Base-by-base conservation (phyloP, 2,797 vertebrate genomes). In the Micropoecilia bifurca region DNA sequence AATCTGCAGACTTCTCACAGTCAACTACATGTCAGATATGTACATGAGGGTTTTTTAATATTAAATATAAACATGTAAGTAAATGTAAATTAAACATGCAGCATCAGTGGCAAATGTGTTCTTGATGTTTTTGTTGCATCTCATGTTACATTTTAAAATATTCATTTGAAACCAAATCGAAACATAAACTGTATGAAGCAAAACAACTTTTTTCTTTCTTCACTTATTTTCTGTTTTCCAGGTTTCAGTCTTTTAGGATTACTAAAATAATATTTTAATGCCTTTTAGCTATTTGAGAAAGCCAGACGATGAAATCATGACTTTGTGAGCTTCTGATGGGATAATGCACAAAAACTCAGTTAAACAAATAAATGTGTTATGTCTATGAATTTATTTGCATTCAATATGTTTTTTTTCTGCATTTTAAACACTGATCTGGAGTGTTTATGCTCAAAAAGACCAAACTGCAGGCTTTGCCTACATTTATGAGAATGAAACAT, bases 1-100 rank as follows among this genome's bases (percentile, higher is more conserved):
- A 47, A 71, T 14, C 25, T 2, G 47, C 46, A 43, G n/a, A 74
- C 16, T 55, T 78, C 53, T 59, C 45, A 55, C 59, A 28, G 25
- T 61, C 18, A 73, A n/a, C 57, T 18, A 2, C 45, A 36, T 20
- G 43, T 74, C 46, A 13, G 41, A 71, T 75, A 75, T 71, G 41
- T 74, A 50, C 45, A 73, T 50, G 10, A 68, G 3, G 18, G 28
- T 43, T 55, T 7, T 57, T 66, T 30, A 25, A n/a, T 39, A 74
- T 22, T 13, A 74, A 66, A 68, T 69, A 74, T 55, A 46, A 74
- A 36, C 30, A 53, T 30, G 3, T 53, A 61, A 73, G 45, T 59
- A 61, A 80, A 63, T 72, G 48, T 69, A n/a, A 53, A 20, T 41
- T 80, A 75, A 80, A 82, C 36, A 75, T 75, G 74, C 55, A 73